Base-by-base conservation (phyloP, 2,113 vertebrate species). In the Oceanodroma tethys region DNA sequence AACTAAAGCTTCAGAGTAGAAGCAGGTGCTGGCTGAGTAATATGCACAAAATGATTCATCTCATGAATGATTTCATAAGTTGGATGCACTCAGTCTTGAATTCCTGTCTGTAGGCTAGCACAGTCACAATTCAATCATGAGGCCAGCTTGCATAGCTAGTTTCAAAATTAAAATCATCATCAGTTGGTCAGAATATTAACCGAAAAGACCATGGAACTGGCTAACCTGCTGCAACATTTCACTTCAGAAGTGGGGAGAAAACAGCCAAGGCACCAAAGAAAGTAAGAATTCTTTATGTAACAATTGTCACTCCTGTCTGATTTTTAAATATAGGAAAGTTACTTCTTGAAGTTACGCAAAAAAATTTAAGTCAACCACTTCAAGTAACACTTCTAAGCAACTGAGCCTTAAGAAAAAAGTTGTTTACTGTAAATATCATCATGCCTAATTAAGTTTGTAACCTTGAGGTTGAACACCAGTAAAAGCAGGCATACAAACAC, bases 11-110 rank as follows among this genome's bases (percentile, higher is more conserved):
- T 86, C 34, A 3, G 93, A 88, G 83, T 17, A 74, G 75, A 75
- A 91, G 82, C 86, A 89, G 87, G 84, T 94, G 92, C 81, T 95
- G 58, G 65, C 79, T 82, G 87, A 90, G 90, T 34, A 94, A 91
- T 47, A 43, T 0, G 16, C 45, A 58, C 48, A 4, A 65, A 85
- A 50, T 81, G 65, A 96, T 82, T 95, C 73, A 91, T 72, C 81
- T 66, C 74, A 10, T 14, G 27, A 85, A 67, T 21, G 19, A 93
- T 70, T 95, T 86, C 70, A 3, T 53, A 93, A 93, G 58, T 60
- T 89, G 87, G 73, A 87, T 30, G 65, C 47, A 71, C 52, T 87
- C 18, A 29, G 34, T 7, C 68, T 48, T 56, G 60, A 95, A 91
- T 93, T 68, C 78, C 71, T 93, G 90, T 87, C 95, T 88, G 78